phyloP scores from a whole-genome alignment of 2,113 vertebrate genomes.

The Nannobrachium achirus region DNA sequence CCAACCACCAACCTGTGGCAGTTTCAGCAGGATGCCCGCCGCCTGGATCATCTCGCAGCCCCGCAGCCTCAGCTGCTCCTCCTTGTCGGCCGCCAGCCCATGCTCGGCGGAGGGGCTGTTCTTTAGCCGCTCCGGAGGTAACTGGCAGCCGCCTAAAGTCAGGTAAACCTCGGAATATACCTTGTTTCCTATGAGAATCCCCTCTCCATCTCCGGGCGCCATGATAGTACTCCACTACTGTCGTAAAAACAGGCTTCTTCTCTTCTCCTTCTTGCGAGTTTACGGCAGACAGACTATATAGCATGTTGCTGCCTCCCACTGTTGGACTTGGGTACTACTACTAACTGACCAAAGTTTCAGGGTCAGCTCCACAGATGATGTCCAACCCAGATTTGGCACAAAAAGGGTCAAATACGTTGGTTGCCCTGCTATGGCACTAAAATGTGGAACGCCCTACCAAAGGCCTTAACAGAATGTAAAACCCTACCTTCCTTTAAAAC shows the following conservation, averaged over 20 bases:
- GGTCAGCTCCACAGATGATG: no score
- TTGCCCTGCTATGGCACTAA: no score
- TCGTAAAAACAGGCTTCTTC: neutral
- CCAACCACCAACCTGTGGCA: slow-evolving; percentile 57
- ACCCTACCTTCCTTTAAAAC: no score
- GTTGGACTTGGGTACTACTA: no score
- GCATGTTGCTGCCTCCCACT: no score
- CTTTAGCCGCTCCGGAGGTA: slow-evolving; percentile 57
- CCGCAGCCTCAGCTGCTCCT: slow-evolving; percentile 50
- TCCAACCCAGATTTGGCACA: no score
- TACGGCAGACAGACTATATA: neutral
- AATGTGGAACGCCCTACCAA: no score
- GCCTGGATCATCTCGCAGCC: slow-evolving; percentile 61
- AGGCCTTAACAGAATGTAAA: no score
- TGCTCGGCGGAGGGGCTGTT: slow-evolving; percentile 47
- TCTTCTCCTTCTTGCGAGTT: neutral
- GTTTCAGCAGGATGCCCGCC: slow-evolving; percentile 50
- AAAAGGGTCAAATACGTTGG: no score
- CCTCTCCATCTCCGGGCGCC: slow-evolving; percentile 36
- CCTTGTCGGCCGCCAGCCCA: slow-evolving; percentile 37
- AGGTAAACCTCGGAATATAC: slow-evolving; percentile 40
- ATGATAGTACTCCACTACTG: slow-evolving; percentile 1
- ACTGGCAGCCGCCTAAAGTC: slow-evolving; percentile 52
- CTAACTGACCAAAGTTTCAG: no score
- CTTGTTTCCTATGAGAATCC: slow-evolving; percentile 55